Conservation (phyloP, 2,797 vertebrate genomes). For the Anguilla marmorata region DNA sequence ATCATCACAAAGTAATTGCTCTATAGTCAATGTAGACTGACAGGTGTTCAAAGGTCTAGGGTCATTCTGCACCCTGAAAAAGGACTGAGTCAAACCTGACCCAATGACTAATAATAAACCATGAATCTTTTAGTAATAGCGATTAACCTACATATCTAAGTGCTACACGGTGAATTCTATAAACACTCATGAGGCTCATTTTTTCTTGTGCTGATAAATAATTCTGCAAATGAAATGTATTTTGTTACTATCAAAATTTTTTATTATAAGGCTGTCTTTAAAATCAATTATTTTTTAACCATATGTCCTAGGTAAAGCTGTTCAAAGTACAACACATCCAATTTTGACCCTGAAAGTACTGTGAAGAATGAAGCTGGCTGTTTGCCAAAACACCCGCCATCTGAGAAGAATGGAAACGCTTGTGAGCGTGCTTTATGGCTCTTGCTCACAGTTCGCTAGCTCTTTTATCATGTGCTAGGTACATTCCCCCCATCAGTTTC, state of each 20-base stretch:
- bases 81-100: constrained; percentile 54
- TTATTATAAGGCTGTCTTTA: background rate
- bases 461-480: background rate
- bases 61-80: constrained; percentile 50
- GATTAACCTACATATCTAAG: constrained; percentile 2
- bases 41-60: constrained; percentile 55
- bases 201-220: background rate
- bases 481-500: background rate
- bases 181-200: background rate
- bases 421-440: background rate
- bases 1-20: constrained; percentile 34
- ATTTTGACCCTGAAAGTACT: background rate
- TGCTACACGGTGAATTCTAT: background rate
- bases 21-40: constrained; percentile 33
- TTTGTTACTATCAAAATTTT: background rate
- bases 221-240: background rate
- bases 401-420: background rate
- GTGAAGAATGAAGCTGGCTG: background rate
- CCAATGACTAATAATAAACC: constrained; percentile 56
- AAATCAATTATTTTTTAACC: background rate
- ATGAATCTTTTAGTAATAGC: constrained; percentile 41
- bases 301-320: background rate
- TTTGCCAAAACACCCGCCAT: background rate
- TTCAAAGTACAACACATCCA: background rate
- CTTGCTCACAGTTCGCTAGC: background rate